A percentile compares a stretch with the other conserved stretches of the same genome.
These are phyloP conservation scores for Condylostylus longicornis DNA, from an alignment of 1,140 invertebrate genomes.

Conservation along the genomic window DNA sequence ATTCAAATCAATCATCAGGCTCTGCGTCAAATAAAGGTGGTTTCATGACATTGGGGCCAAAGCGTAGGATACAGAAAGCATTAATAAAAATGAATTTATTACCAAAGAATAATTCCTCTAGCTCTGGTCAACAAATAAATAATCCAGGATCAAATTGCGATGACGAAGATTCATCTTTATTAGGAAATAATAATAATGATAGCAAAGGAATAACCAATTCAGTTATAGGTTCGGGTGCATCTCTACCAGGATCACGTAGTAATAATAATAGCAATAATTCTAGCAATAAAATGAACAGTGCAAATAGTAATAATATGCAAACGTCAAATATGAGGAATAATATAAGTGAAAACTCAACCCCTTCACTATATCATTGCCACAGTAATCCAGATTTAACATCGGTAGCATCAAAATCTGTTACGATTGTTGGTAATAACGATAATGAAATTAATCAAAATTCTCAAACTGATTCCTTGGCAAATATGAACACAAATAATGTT, in stretches of 20 bases:
- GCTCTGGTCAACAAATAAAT: constrained; percentile 16
- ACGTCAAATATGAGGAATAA: neutral
- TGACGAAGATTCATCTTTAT: constrained; percentile 18
- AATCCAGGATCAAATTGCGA: constrained; percentile 8
- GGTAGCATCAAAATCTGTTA: constrained; percentile 52
- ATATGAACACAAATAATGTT: too few species aligned
- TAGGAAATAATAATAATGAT: constrained; percentile 9
- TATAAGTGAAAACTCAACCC: too few species aligned
- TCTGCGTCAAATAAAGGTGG: constrained; percentile 43
- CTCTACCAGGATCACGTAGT: neutral
- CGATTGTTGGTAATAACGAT: too few species aligned
- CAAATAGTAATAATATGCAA: constrained; percentile 1
- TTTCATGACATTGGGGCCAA: constrained; percentile 78
- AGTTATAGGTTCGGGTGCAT: neutral
- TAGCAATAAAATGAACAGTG: neutral
- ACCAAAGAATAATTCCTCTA: constrained; percentile 51
- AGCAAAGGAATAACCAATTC: neutral
- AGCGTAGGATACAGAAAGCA: constrained; percentile 69
- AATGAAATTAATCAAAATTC: constrained; percentile 18
- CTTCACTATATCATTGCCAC: constrained; percentile 62
- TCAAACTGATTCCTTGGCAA: constrained; percentile 16
- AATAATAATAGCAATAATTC: neutral
- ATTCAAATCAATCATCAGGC: neutral
- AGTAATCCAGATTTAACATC: constrained; percentile 83
- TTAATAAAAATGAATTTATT: constrained; percentile 83